Percentiles rank a stretch among this genome's conserved stretches.
Conservation (phyloP, 2,888 invertebrate species). For the Caenorhabditis sinica region DNA sequence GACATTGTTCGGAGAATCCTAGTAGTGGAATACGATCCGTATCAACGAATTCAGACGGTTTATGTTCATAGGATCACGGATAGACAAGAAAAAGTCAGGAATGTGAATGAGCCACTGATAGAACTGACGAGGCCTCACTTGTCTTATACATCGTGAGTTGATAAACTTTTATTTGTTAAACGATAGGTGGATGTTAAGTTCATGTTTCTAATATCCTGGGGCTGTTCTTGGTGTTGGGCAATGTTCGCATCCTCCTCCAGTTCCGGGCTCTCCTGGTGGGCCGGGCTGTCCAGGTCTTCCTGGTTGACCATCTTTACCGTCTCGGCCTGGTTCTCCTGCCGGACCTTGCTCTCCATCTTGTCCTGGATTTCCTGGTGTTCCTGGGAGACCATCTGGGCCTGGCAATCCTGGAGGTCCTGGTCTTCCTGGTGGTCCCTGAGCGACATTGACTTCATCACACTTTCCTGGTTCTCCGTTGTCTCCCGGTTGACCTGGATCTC, state of each 20-base stretch:
- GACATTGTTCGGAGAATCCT: constrained; percentile 44
- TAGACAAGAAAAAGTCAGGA: constrained; percentile 28
- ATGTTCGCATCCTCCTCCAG: constrained; percentile 71
- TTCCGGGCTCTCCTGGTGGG: constrained; percentile 69
- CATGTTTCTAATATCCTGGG: constrained; percentile 68
- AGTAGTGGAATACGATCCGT: constrained; percentile 41
- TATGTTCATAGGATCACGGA: constrained; percentile 51
- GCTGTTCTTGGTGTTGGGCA: constrained; percentile 73
- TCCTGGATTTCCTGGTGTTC: constrained; percentile 74
- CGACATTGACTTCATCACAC: constrained; percentile 60
- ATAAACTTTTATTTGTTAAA: background rate
- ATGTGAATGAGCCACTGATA: constrained; percentile 46
- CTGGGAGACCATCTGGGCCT: constrained; percentile 71
- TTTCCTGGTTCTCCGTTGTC: constrained; percentile 58
- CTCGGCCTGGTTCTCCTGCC: constrained; percentile 70
- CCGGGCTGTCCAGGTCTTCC: constrained; percentile 70
- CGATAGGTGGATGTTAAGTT: background rate
- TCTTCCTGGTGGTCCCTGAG: constrained; percentile 71
- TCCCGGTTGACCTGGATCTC: constrained; percentile 71
- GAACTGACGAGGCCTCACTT: constrained; percentile 28
- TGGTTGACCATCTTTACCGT: constrained; percentile 65
- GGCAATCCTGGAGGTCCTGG: constrained; percentile 65
- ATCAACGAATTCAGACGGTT: constrained; percentile 40
- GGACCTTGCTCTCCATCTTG: constrained; percentile 71
- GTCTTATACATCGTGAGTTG: constrained; percentile 45